A percentile compares a stretch with the other conserved stretches of the same genome.
These are phyloP conservation scores for Mechanitis mazaeus DNA, from an alignment of 2,888 invertebrate genomes.

Conservation along the genomic window DNA sequence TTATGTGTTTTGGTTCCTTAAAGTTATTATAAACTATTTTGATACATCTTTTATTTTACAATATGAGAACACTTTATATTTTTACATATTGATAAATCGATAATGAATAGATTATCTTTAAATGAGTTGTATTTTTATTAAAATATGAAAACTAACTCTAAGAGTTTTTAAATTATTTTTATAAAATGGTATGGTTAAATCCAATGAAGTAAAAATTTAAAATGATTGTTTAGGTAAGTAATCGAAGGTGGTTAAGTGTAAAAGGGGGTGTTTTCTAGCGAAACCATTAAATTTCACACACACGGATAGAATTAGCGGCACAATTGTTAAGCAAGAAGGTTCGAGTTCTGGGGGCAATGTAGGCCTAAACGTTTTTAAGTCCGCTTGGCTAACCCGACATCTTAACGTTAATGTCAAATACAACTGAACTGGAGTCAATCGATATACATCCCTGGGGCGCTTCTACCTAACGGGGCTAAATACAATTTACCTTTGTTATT, in stretches of 20 bases:
- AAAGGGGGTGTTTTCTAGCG: slow-evolving; percentile 62
- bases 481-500: slow-evolving; percentile 78
- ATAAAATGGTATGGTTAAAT: slow-evolving; percentile 9
- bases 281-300: slow-evolving; percentile 73
- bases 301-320: slow-evolving; percentile 57
- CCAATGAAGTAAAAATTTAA: slow-evolving; percentile 56
- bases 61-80: no score
- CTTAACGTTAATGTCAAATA: slow-evolving; percentile 54
- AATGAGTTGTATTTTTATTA: no score
- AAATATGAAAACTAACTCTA: slow-evolving; percentile 2
- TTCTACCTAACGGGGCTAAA: slow-evolving; percentile 69
- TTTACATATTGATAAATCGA: no score
- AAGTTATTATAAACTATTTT: no score
- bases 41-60: no score
- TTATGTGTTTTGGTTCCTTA: slow-evolving; percentile 10
- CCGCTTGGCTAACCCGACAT: slow-evolving; percentile 59
- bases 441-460: slow-evolving; percentile 60
- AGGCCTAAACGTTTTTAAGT: slow-evolving; percentile 55
- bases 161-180: background rate
- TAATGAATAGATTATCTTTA: no score
- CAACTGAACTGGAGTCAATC: slow-evolving; percentile 53
- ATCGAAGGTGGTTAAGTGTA: slow-evolving; percentile 53
- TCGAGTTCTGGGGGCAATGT: slow-evolving; percentile 41
- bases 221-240: slow-evolving; percentile 65
- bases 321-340: slow-evolving; percentile 46